Evolutionary conservation across 2,888 invertebrate genomes (phyloP), one percentile per base, ranked within the genome.

Genomic region (Margaritifera margaritifera): DNA sequence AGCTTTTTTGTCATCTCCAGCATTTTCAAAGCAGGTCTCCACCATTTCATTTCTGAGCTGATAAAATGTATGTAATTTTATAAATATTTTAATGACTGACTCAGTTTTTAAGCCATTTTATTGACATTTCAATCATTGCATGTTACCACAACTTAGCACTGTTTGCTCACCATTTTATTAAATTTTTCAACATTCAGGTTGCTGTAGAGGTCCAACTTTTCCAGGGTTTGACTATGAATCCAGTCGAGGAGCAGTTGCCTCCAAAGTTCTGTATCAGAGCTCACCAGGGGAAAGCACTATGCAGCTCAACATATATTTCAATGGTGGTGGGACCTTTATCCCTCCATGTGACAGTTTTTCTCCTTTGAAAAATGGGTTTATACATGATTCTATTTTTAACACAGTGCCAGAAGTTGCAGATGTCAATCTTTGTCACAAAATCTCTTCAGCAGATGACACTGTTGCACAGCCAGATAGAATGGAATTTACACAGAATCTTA

Each of bases 161-260:
- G 2, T 59, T 57, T 62, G 18, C 27, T 62, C 22, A 42, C 22
- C 11, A 58, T 31, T 22, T 55, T 50, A 64, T 19, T 31, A 4
- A 42, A 19, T 31, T 69, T 53, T 69, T 24, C 52, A 55, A 64
- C 25, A 77, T 75, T 6, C 77, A 87, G 87, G 86, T 58, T 51
- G 61, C 5, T 80, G 83, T 65, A 69, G 78, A 27, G 88, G 88
- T 1, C 86, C 88, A 6, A 71, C 83, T 20, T 85, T 80, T 67
- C 82, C 82, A 19, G 80, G 82, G 0, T 88, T 86, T 71, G 69
- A 78, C 53, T 87, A 88, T 69, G 69, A 81, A 59, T 76, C 80
- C 20, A 79, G 79, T 6, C 71, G 61, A 52, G 85, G 86, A 18
- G 77, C 83, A 5, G 74, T 69, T 25, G 83, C 84, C 19, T 72